Evolutionary conservation across 2,797 vertebrate genomes (phyloP).

Genomic region (Enteromius viviparus): DNA sequence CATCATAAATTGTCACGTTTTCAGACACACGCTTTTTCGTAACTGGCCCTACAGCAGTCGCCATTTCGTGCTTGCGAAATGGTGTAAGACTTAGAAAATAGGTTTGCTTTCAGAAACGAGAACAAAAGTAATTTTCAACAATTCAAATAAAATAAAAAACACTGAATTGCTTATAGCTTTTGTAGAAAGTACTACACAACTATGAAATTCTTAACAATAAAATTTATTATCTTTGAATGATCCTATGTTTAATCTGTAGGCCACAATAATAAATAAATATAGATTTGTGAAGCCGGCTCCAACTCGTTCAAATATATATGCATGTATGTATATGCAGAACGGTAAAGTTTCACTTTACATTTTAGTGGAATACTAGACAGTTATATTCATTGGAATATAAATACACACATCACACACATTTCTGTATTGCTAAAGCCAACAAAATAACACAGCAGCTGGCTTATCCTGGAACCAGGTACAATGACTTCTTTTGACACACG

Average conservation of each 20-base stretch:
- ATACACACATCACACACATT: constrained; percentile 70
- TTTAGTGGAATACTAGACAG: constrained; percentile 40
- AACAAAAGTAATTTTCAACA: background rate
- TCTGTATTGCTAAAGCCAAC: constrained; percentile 62
- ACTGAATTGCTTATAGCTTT: background rate
- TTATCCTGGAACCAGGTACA: constrained; percentile 55
- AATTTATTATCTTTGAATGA: constrained; percentile 63
- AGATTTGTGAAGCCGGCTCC: constrained; percentile 73
- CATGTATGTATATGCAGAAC: constrained; percentile 39
- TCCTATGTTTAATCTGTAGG: constrained; percentile 62
- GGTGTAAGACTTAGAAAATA: background rate
- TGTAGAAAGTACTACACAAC: constrained; percentile 45
- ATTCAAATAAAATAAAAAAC: background rate
- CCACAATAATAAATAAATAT: constrained; percentile 77
- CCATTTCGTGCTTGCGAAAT: background rate
- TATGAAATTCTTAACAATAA: constrained; percentile 61
- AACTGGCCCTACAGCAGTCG: background rate
- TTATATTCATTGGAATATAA: constrained; percentile 65
- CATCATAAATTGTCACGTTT: constrained; percentile 75
- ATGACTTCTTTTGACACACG: constrained; percentile 41
- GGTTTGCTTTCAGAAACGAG: background rate
- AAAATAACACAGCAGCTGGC: constrained; percentile 57
- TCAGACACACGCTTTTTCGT: constrained; percentile 51
- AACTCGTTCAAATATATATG: constrained; percentile 68
- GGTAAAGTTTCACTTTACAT: constrained; percentile 55